These are phyloP conservation scores for Cyclopterus lumpus DNA, from an alignment of 2,797 vertebrate genomes.

Conservation along the genomic window DNA sequence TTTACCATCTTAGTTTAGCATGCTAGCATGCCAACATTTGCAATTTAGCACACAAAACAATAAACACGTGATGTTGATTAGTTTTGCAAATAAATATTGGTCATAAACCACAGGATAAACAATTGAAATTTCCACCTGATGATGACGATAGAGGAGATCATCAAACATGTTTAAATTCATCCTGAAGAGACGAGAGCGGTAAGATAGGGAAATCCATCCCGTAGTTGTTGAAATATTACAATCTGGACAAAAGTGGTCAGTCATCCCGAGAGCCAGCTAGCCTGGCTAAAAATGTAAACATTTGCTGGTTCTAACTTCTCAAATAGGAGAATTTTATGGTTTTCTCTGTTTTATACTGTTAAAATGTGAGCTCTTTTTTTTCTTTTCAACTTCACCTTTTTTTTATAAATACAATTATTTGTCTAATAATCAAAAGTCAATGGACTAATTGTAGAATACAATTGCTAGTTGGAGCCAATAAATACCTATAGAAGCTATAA, in stretches of 20 bases:
- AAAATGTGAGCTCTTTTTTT: background rate
- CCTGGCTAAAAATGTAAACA: background rate
- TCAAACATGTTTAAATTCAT: background rate
- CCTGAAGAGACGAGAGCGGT: background rate
- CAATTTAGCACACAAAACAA: background rate
- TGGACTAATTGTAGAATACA: background rate
- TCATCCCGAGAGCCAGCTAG: background rate
- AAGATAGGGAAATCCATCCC: background rate
- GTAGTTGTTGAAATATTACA: too few species aligned
- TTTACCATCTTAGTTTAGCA: background rate
- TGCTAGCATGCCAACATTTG: background rate
- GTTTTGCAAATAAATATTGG: background rate
- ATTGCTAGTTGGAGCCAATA: background rate
- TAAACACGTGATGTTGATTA: background rate
- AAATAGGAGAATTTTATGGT: background rate
- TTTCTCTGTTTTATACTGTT: background rate
- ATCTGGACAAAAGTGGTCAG: background rate
- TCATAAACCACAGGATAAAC: background rate
- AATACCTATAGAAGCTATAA: conserved; percentile 7
- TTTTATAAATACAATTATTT: background rate
- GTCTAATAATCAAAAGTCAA: background rate
- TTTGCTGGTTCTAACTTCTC: background rate
- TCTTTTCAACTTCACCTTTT: background rate
- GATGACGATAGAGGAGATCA: background rate
- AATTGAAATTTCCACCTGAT: background rate